phyloP scores from a whole-genome alignment of 2,113 vertebrate genomes.

The Hyaena hyaena region DNA sequence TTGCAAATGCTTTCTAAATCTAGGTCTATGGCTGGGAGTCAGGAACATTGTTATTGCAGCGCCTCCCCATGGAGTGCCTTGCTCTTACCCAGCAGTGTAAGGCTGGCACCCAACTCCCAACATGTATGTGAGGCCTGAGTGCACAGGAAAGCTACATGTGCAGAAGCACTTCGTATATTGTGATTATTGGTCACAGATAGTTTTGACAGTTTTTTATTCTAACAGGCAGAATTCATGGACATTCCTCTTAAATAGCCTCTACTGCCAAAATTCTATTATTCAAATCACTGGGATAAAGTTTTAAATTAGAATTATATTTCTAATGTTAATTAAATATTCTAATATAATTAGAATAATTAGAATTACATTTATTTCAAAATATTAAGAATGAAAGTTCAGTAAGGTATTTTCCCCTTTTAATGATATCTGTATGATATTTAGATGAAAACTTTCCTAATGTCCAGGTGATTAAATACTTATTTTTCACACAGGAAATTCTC shows the following conservation, averaged over 20 bases:
- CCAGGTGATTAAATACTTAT: not conserved
- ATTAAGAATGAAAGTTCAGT: not conserved
- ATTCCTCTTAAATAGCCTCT: not conserved
- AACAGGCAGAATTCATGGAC: not conserved
- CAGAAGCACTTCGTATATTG: not conserved
- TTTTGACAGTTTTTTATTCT: not conserved
- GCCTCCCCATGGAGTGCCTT: not conserved
- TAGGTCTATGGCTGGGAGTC: not conserved
- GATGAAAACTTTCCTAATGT: not conserved
- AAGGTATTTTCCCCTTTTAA: not conserved
- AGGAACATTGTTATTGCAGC: not conserved
- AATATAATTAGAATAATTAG: not conserved
- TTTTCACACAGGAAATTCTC: conserved; percentile 81
- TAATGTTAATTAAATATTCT: not conserved
- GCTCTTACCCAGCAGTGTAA: not conserved
- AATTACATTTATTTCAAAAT: conserved; percentile 34
- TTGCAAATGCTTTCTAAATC: not conserved
- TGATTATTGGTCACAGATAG: not conserved
- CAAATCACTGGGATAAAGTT: not conserved
- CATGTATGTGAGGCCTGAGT: not conserved
- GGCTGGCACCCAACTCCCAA: not conserved
- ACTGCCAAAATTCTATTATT: not conserved
- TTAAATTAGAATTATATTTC: conserved; percentile 22
- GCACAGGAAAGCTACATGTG: not conserved
- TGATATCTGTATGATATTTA: not conserved